Percentiles rank a stretch among this genome's conserved stretches.
phyloP scores from a whole-genome alignment of 2,113 vertebrate species.

The Hyaena hyaena region DNA sequence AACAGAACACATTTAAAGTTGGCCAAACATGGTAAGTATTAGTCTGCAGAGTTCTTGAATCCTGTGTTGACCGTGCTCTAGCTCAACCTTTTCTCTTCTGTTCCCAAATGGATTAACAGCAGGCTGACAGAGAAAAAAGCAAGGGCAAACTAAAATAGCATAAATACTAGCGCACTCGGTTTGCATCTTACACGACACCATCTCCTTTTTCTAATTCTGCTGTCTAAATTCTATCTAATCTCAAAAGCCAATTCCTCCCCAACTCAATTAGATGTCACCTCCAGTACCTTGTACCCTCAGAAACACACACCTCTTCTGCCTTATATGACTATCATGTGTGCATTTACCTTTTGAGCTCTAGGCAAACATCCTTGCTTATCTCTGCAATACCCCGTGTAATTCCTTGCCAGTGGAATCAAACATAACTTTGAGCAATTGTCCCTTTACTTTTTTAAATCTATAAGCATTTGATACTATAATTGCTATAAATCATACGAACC shows the following conservation, averaged over 20 bases:
- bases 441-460: not conserved
- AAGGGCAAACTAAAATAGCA: not conserved
- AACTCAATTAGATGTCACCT: not conserved
- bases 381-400: not conserved
- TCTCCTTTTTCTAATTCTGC: not conserved
- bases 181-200: not conserved
- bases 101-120: conserved; percentile 22
- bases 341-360: not conserved
- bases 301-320: not conserved
- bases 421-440: not conserved
- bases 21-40: conserved; percentile 55
- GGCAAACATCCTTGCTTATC: not conserved
- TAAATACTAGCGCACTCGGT: not conserved
- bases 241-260: not conserved
- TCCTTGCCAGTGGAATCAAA: not conserved
- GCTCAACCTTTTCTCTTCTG: conserved; percentile 25
- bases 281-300: not conserved
- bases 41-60: not conserved
- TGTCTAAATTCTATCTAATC: conserved; percentile 1
- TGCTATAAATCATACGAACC: not conserved
- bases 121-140: not conserved
- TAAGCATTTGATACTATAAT: not conserved
- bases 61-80: not conserved
- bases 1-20: conserved; percentile 59
- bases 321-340: too few relatives aligned